These are phyloP conservation scores for Chironomus riparius DNA, from an alignment of 2,888 invertebrate species.

Conservation along the genomic window DNA sequence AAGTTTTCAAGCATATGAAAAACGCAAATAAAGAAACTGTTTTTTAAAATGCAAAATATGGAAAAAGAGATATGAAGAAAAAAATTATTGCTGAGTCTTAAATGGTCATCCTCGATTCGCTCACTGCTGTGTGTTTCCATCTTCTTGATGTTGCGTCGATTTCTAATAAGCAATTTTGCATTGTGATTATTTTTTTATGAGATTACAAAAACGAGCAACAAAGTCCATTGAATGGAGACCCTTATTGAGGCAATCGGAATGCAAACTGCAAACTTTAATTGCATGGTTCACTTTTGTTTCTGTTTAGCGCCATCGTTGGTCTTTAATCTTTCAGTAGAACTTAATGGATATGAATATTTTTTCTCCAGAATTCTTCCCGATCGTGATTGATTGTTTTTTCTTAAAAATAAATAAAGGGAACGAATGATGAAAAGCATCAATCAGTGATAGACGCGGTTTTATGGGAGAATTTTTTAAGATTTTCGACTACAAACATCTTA, in stretches of 20 bases:
- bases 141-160: neutral
- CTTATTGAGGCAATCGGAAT: neutral
- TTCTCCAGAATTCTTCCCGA: too few species aligned
- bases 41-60: neutral
- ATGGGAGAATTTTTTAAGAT: neutral
- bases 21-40: too few species aligned
- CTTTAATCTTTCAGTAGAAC: too few species aligned
- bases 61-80: neutral
- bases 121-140: neutral
- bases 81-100: neutral
- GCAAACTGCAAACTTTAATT: neutral
- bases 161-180: neutral
- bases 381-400: too few species aligned
- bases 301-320: neutral
- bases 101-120: neutral
- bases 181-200: neutral
- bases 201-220: neutral
- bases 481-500: neutral
- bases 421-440: too few species aligned
- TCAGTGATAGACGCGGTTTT: too few species aligned
- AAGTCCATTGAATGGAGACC: neutral
- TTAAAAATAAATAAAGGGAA: too few species aligned
- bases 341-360: too few species aligned
- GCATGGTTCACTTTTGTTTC: neutral
- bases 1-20: too few species aligned